These are phyloP conservation scores for Chanos chanos DNA, from an alignment of 2,797 vertebrate genomes.

Conservation along the genomic window DNA sequence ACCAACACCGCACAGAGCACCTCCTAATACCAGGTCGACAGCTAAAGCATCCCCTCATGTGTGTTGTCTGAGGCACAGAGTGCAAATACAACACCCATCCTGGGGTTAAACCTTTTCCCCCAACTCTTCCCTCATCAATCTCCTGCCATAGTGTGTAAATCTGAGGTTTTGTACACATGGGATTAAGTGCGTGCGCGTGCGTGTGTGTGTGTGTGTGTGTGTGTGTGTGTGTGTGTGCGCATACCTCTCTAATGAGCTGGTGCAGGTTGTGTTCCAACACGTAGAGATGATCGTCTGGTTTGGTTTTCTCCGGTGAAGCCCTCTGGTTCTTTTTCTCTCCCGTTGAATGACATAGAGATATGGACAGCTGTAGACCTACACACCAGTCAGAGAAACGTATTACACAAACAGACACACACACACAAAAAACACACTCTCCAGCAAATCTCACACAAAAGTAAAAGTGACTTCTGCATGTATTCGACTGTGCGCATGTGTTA, in stretches of 20 bases:
- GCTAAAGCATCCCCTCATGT: too few species aligned
- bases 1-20: too few species aligned
- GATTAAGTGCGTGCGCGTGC: neutral
- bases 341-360: slow-evolving; percentile 92
- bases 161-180: too few species aligned
- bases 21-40: too few species aligned
- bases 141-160: too few species aligned
- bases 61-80: too few species aligned
- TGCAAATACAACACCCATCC: too few species aligned
- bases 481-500: neutral
- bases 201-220: neutral
- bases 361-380: slow-evolving; percentile 89
- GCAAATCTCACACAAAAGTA: neutral
- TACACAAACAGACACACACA: neutral
- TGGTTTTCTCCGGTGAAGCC: slow-evolving; percentile 79
- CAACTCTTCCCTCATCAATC: too few species aligned
- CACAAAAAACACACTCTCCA: neutral
- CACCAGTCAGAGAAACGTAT: neutral
- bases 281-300: slow-evolving; percentile 91
- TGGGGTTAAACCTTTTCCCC: too few species aligned
- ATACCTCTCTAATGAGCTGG: slow-evolving; percentile 95
- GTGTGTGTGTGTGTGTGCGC: neutral
- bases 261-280: slow-evolving; percentile 96
- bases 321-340: slow-evolving; percentile 89
- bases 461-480: neutral